Percentiles rank a stretch among this genome's conserved stretches.
These are phyloP conservation scores for Pelodiscus sinensis DNA, from an alignment of 2,113 vertebrate genomes.

Conservation along the genomic window DNA sequence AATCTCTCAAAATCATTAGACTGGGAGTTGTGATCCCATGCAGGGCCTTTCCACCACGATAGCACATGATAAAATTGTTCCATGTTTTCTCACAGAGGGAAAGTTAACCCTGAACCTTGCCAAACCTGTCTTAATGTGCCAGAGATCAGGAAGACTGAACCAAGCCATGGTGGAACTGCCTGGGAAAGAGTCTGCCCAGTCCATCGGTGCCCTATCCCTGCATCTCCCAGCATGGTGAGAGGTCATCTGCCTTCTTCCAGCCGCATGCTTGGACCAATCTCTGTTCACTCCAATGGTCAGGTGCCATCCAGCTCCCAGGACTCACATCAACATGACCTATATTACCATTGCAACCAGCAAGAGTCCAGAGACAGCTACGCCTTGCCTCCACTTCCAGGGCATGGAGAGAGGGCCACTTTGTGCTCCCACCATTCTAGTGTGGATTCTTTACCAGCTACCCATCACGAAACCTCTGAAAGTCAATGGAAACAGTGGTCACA, in stretches of 20 bases:
- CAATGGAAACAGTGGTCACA: slow-evolving; percentile 87
- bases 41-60: rapidly evolving
- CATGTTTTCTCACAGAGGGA: slow-evolving; percentile 50
- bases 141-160: slow-evolving; percentile 58
- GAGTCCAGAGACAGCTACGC: slow-evolving; percentile 69
- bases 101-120: slow-evolving; percentile 64
- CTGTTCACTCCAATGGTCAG: slow-evolving; percentile 75
- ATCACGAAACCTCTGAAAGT: slow-evolving; percentile 69
- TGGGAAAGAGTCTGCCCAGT: slow-evolving; percentile 78
- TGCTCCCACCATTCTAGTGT: slow-evolving; percentile 77
- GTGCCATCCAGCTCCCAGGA: slow-evolving; percentile 68
- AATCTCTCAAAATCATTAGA: not conserved
- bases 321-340: slow-evolving; percentile 55
- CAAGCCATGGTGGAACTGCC: slow-evolving; percentile 63
- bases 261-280: slow-evolving; percentile 45
- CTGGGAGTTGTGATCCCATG: rapidly evolving
- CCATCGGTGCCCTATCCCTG: slow-evolving; percentile 78
- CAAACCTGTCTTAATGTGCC: slow-evolving; percentile 68
- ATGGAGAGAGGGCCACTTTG: slow-evolving; percentile 66
- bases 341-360: slow-evolving; percentile 68
- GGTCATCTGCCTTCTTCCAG: slow-evolving; percentile 64
- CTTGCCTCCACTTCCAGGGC: slow-evolving; percentile 69
- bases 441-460: slow-evolving; percentile 74
- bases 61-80: not conserved
- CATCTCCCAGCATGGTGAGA: slow-evolving; percentile 54